These are phyloP conservation scores for Balanococcus diminutus DNA, from an alignment of 2,888 invertebrate genomes.

Conservation along the genomic window DNA sequence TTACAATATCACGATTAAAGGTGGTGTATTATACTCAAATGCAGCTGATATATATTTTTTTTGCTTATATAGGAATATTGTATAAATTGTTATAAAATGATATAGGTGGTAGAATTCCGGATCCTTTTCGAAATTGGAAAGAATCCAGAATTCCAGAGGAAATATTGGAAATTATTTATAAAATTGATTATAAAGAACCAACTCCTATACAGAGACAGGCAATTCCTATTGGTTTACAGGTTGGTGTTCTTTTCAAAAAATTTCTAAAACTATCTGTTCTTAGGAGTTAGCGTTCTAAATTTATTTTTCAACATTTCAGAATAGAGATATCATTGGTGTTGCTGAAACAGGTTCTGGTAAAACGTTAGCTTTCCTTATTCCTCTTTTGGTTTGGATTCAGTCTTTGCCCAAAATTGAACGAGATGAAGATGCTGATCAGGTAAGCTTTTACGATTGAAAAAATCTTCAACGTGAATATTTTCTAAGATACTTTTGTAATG, in stretches of 20 bases:
- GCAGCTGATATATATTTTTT: no score
- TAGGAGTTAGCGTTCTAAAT: no score
- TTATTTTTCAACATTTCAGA: slow-evolving; percentile 68
- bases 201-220: slow-evolving; percentile 99
- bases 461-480: background rate
- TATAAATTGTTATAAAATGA: background rate
- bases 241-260: slow-evolving; percentile 56
- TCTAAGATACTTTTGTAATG: background rate
- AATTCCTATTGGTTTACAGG: slow-evolving; percentile 87
- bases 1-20: slow-evolving; percentile 97
- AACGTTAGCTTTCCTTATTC: slow-evolving; percentile 97
- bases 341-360: slow-evolving; percentile 99
- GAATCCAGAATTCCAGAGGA: slow-evolving; percentile 90
- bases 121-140: slow-evolving; percentile 93
- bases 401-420: slow-evolving; percentile 94
- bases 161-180: slow-evolving; percentile 89
- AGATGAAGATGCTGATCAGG: slow-evolving; percentile 83
- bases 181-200: slow-evolving; percentile 96
- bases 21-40: slow-evolving; percentile 60
- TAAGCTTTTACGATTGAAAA: slow-evolving; percentile 46
- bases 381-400: slow-evolving; percentile 96
- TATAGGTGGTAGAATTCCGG: slow-evolving; percentile 88
- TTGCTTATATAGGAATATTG: no score
- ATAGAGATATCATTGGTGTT: slow-evolving; percentile 97
- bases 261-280: no score